phyloP scores from a whole-genome alignment of 2,113 vertebrate species.

The Phyllostomus hastatus region DNA sequence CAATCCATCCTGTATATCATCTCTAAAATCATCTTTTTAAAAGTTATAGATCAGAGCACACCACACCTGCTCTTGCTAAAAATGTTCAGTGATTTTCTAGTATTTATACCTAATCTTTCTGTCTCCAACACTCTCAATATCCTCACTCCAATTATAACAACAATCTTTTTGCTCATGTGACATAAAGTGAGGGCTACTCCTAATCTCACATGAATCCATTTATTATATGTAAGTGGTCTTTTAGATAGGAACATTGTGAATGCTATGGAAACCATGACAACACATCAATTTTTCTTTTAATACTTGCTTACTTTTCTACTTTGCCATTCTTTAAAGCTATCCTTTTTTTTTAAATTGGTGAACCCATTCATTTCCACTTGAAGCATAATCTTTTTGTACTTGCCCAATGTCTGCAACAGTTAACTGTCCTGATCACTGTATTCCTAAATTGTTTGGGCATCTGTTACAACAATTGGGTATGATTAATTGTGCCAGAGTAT shows the following conservation, averaged over 20 bases:
- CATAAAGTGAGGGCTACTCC: background rate
- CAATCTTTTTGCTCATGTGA: background rate
- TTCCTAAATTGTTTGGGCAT: background rate
- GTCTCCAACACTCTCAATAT: background rate
- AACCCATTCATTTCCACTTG: background rate
- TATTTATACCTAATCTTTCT: background rate
- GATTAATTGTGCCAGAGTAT: background rate
- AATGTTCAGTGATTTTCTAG: background rate
- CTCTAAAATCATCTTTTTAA: slow-evolving; percentile 5
- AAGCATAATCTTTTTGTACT: background rate
- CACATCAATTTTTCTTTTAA: background rate
- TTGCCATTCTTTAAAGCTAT: background rate
- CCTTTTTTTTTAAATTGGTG: background rate
- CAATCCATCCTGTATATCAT: background rate
- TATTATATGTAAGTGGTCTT: slow-evolving; percentile 1
- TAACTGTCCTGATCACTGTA: background rate
- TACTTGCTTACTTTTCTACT: background rate
- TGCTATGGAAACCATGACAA: slow-evolving; percentile 44
- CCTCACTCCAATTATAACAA: background rate
- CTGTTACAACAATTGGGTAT: background rate
- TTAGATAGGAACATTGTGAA: background rate
- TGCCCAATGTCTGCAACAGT: background rate
- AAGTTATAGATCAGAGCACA: background rate
- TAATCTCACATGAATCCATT: background rate
- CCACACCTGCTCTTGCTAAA: background rate